Percentiles rank a stretch among this genome's conserved stretches.
Conservation (phyloP, 2,113 vertebrate genomes). For the Chamaea fasciata region DNA sequence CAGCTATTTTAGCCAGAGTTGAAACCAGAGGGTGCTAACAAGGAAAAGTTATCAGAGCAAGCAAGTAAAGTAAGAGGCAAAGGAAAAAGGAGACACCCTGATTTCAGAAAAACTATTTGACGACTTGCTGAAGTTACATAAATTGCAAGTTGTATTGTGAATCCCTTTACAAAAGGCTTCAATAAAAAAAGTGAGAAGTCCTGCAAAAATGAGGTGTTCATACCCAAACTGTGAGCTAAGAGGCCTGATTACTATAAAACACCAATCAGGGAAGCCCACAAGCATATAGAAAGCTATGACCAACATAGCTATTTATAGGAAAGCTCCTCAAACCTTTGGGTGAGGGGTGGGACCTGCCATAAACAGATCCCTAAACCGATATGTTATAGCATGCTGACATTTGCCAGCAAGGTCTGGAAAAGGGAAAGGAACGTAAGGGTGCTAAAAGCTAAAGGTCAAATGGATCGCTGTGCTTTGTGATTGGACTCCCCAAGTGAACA, state of each 20-base stretch:
- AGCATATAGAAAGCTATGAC: conserved; percentile 9
- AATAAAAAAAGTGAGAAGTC: not conserved
- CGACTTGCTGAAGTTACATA: not conserved
- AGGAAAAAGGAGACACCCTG: not conserved
- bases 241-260: not conserved
- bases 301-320: conserved; percentile 22
- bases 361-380: conserved; percentile 16
- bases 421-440: conserved; percentile 31
- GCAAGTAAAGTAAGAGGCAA: not conserved
- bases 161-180: not conserved
- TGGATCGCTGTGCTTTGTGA: not conserved
- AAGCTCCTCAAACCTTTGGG: conserved; percentile 18
- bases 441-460: conserved; percentile 50
- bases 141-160: not conserved
- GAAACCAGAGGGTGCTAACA: not conserved
- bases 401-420: conserved; percentile 37
- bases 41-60: not conserved
- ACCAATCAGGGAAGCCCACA: not conserved
- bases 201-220: not conserved
- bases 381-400: conserved; percentile 23
- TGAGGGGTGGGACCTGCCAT: not conserved
- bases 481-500: not conserved
- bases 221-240: not conserved
- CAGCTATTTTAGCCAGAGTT: not conserved
- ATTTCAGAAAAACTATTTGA: not conserved